A percentile compares a stretch with the other conserved stretches of the same genome.
These are phyloP conservation scores for Galagoides demidoff DNA, from an alignment of 2,797 vertebrate species.

Conservation along the genomic window DNA sequence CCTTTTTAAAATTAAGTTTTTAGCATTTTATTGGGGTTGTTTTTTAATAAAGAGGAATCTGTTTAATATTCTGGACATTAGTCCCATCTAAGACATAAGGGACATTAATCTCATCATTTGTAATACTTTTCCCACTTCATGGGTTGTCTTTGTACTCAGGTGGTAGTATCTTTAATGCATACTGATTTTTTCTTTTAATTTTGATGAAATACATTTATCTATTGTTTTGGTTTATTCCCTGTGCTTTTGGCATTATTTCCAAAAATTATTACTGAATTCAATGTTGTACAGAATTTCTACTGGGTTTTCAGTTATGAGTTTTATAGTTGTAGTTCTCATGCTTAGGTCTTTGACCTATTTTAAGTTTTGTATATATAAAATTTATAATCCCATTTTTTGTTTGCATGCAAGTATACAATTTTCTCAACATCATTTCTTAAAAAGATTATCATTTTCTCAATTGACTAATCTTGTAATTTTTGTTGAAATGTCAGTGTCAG, in stretches of 20 bases:
- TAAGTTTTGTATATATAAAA: background rate
- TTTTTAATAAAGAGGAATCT: too few species aligned
- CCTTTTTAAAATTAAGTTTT: background rate
- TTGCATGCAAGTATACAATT: background rate
- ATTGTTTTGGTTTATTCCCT: background rate
- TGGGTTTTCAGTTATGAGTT: background rate
- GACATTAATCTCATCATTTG: too few species aligned
- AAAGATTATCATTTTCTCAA: background rate
- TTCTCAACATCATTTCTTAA: background rate
- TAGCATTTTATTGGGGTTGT: too few species aligned
- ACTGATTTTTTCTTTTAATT: background rate
- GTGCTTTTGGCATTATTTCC: background rate
- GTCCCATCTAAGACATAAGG: background rate
- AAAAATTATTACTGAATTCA: background rate
- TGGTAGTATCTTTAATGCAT: background rate
- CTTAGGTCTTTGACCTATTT: background rate
- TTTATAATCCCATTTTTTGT: background rate
- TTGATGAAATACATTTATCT: background rate
- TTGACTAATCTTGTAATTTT: background rate
- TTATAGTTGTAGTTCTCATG: background rate
- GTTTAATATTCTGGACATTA: background rate
- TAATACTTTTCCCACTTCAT: background rate
- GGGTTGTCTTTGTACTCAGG: background rate
- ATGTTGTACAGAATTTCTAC: background rate
- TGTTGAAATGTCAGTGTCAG: background rate